A percentile compares a stretch with the other conserved stretches of the same genome.
Conservation (phyloP, 2,797 vertebrate species). For the Aselliscus stoliczkanus region DNA sequence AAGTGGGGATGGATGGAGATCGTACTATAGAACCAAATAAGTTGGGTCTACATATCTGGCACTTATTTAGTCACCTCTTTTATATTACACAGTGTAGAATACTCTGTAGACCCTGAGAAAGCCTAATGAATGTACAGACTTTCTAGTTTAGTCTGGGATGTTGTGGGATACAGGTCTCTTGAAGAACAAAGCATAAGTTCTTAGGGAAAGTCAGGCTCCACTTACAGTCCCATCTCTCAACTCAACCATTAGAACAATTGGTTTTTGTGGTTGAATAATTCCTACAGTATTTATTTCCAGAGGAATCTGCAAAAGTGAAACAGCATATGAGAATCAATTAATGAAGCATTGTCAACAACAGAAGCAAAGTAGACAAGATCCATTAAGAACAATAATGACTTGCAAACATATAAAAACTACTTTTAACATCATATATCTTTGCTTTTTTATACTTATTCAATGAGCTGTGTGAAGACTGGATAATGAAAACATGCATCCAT, state of each 20-base stretch:
- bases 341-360: background rate
- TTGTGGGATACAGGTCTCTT: background rate
- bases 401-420: background rate
- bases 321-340: background rate
- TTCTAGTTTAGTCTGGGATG: background rate
- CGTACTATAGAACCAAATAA: background rate
- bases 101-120: background rate
- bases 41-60: background rate
- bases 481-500: background rate
- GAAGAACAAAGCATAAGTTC: background rate
- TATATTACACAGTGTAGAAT: background rate
- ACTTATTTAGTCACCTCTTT: background rate
- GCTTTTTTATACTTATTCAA: background rate
- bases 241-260: conserved; percentile 41
- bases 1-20: background rate
- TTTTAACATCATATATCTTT: background rate
- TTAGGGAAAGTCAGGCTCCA: background rate
- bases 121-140: background rate
- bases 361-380: background rate
- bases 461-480: background rate
- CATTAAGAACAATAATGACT: background rate
- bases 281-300: background rate
- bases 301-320: conserved; percentile 37
- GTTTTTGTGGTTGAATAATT: background rate
- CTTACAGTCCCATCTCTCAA: background rate